Percentiles rank a stretch among this genome's conserved stretches.
phyloP scores from a whole-genome alignment of 2,113 vertebrate species.

The Piprites chloris region DNA sequence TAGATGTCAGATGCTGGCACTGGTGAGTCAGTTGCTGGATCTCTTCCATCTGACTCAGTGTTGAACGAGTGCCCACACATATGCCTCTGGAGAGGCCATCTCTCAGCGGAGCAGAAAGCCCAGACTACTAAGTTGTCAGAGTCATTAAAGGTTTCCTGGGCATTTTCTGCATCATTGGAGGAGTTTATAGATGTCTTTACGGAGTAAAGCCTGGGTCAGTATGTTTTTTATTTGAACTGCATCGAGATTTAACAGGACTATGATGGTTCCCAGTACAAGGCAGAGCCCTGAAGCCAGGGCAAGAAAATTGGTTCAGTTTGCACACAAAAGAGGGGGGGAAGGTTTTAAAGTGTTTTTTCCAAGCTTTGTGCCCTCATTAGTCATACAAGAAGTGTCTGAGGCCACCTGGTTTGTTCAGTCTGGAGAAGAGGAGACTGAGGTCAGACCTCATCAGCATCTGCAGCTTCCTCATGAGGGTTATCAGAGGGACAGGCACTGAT shows the following conservation, averaged over 20 bases:
- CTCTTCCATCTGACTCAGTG: not conserved
- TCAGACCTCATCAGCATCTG: not conserved
- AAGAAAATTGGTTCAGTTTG: not conserved
- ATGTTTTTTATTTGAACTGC: accelerated
- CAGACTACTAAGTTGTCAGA: not conserved
- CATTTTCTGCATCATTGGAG: not conserved
- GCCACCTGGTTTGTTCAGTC: not conserved
- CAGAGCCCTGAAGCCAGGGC: not conserved
- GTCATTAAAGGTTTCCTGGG: not conserved
- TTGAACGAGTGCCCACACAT: not conserved
- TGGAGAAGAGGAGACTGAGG: not conserved
- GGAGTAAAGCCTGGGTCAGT: not conserved
- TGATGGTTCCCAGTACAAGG: not conserved
- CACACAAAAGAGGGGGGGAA: not conserved
- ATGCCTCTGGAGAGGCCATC: not conserved
- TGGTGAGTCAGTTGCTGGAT: not conserved
- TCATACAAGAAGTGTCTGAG: not conserved
- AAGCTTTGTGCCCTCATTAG: not conserved
- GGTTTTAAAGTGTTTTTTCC: accelerated
- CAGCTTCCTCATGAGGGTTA: not conserved
- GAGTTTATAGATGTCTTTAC: not conserved
- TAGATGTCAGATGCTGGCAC: not conserved
- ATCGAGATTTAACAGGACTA: accelerated
- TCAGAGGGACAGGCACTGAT: not conserved
- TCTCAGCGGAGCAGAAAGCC: not conserved